Evolutionary conservation across 2,888 invertebrate genomes (phyloP).

Genomic region (Mythimna ferrago): DNA sequence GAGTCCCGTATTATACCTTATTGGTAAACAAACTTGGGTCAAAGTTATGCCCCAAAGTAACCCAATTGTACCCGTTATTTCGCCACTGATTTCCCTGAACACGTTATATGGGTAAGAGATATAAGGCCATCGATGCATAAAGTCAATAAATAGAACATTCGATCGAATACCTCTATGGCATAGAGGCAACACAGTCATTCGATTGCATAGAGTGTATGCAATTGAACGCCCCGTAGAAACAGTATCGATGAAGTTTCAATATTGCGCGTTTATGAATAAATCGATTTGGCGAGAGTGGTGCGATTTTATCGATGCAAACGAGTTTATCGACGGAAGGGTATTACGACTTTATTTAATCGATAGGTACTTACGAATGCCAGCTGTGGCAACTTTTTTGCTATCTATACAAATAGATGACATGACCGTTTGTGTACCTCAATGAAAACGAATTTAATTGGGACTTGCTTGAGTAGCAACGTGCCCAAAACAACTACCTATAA

Average conservation of each 20-base stretch:
- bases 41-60: no score
- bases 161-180: slow-evolving; percentile 4
- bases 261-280: slow-evolving; percentile 24
- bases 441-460: background rate
- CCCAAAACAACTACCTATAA: background rate
- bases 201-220: slow-evolving; percentile 13
- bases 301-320: slow-evolving; percentile 39
- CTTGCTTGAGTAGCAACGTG: background rate
- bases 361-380: background rate
- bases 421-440: background rate
- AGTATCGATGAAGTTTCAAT: slow-evolving; percentile 2
- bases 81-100: background rate
- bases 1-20: no score
- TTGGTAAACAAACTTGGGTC: no score
- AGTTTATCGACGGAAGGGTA: slow-evolving; percentile 11
- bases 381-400: background rate
- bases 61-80: no score
- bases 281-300: slow-evolving; percentile 9
- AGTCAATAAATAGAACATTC: slow-evolving; percentile 18
- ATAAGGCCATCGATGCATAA: background rate
- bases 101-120: background rate
- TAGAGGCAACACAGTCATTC: background rate
- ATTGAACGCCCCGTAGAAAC: slow-evolving; percentile 17
- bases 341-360: slow-evolving; percentile 17
- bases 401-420: background rate